Evolutionary conservation across 2,797 vertebrate species (phyloP), one percentile per base, ranked within the genome.

Genomic region (Salmo trutta): DNA sequence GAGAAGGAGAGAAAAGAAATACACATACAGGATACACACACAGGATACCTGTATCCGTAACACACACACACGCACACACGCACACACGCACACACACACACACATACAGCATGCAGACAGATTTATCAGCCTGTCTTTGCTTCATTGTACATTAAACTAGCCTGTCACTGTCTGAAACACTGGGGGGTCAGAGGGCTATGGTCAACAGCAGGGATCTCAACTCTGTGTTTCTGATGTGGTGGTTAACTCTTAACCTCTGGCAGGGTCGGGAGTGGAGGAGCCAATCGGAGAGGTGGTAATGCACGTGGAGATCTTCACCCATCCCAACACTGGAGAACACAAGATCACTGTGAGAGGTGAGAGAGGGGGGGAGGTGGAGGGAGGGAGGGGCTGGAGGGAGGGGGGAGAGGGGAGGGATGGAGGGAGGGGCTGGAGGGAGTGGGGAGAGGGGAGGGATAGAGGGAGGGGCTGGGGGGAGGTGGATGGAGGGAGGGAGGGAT

Each of bases 261-360:
- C 92, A 99, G 98, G 96, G 16, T 95, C 96, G 3, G 97, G 96
- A 0, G 97, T 98, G 86, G 97, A 99, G 7, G 94, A 96, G 62
- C 92, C 96, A 0, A 96, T 98, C 0, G 98, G 98, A 8, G 98
- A 99, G 83, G 97, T 98, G 83, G 94, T 96, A 6, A 96, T 98
- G 91, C 92, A 96, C 0, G 96, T 99, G 74, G 98, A 99, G 82
- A 93, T 99, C 79, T 91, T 97, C 84, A 97, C 96, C 1, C 96
- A 99, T 33, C 97, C 98, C 0, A 96, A 96, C 0, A 96, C 96
- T 0, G 96, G 96, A 0, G 98, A 98, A 74, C 97, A 99, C 87
- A 99, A 97, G 86, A 96, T 99, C 89, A 97, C 93, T 0, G 95
- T 98, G 74, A 99, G 99, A 96, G 97, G 97, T 98, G 82, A 84